Conservation (phyloP, 2,797 vertebrate genomes). For the Lophotriccus pileatus region DNA sequence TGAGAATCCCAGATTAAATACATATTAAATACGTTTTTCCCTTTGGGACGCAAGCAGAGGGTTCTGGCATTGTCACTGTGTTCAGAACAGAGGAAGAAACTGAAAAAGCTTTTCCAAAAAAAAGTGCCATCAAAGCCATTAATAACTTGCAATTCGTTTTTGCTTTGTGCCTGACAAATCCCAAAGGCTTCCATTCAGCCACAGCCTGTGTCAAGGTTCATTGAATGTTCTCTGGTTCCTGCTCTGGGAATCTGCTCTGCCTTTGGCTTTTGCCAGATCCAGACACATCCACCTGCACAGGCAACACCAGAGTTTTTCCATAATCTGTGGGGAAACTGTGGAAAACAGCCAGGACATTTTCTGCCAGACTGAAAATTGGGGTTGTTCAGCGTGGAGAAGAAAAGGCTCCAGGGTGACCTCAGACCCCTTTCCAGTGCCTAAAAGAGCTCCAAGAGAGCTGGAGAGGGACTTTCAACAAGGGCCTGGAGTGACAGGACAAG, state of each 20-base stretch:
- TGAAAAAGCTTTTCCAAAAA: background rate
- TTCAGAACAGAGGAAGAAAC: background rate
- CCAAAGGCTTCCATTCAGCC: background rate
- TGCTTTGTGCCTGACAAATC: background rate
- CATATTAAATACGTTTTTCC: background rate
- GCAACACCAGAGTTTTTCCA: background rate
- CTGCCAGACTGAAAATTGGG: background rate
- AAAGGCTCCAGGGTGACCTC: background rate
- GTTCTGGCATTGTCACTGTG: background rate
- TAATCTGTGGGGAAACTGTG: background rate
- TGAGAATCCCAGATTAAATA: background rate
- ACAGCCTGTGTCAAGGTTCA: background rate
- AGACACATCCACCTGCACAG: background rate
- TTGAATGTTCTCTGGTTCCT: background rate
- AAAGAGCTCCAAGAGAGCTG: background rate
- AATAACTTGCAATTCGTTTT: background rate
- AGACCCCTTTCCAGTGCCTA: background rate
- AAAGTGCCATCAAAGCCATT: background rate
- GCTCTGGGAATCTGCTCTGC: background rate
- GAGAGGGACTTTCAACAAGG: too few species aligned
- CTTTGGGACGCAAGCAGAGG: background rate
- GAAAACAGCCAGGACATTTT: background rate
- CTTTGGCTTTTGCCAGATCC: background rate
- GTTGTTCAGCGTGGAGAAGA: background rate
- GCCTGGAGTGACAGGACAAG: background rate